Percentiles rank a stretch among this genome's conserved stretches.
phyloP scores from a whole-genome alignment of 2,113 vertebrate species.

The Platichthys stellatus region DNA sequence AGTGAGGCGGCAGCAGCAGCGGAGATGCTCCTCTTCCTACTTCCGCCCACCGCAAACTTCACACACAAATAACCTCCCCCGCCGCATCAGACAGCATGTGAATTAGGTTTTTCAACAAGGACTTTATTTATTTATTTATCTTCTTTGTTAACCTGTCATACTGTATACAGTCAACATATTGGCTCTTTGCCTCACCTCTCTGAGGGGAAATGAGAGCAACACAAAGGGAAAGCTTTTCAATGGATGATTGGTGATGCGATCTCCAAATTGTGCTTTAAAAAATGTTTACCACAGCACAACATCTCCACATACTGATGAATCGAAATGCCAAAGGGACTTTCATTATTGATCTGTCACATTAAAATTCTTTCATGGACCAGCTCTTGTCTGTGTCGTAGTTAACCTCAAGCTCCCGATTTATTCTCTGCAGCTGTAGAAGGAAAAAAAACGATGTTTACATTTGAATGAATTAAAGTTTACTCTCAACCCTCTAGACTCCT shows the following conservation, averaged over 20 bases:
- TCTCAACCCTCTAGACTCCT: background rate
- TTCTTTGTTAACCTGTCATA: constrained; percentile 46
- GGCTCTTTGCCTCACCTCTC: constrained; percentile 28
- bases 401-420: background rate
- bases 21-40: background rate
- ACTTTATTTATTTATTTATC: constrained; percentile 3
- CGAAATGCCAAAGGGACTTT: constrained; percentile 13
- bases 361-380: constrained; percentile 2
- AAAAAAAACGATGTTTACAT: too few relatives aligned
- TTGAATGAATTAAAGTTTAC: too few relatives aligned
- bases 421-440: background rate
- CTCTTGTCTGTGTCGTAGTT: background rate
- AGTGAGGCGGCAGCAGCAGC: constrained; percentile 1
- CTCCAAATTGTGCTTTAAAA: constrained; percentile 21
- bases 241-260: constrained; percentile 34
- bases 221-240: constrained; percentile 37
- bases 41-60: constrained; percentile 27
- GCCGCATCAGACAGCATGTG: constrained; percentile 2
- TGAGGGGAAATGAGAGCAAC: constrained; percentile 31
- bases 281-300: constrained; percentile 19
- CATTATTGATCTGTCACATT: constrained; percentile 29
- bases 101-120: constrained; percentile 21
- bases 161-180: constrained; percentile 34
- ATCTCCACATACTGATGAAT: constrained; percentile 37
- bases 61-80: constrained; percentile 27